A percentile compares a stretch with the other conserved stretches of the same genome.
Evolutionary conservation across 2,797 vertebrate genomes (phyloP).

Genomic region (Numenius phaeopus): DNA sequence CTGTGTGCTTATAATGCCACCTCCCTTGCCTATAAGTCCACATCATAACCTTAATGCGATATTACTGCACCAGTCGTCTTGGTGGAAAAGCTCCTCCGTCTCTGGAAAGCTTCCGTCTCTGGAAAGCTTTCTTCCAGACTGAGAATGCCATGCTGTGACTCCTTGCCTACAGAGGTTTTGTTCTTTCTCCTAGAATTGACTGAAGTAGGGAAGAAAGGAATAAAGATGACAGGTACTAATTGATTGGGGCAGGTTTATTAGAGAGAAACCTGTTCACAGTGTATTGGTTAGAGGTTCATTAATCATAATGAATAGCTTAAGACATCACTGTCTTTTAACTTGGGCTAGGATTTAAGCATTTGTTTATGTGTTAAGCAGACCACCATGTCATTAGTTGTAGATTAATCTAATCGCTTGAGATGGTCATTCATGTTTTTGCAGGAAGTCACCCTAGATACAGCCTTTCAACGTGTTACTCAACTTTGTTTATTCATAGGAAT

Average conservation of each 20-base stretch:
- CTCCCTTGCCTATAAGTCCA: neutral
- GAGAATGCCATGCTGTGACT: neutral
- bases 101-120: neutral
- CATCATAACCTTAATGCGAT: neutral
- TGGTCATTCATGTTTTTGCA: neutral
- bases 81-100: neutral
- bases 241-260: neutral
- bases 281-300: neutral
- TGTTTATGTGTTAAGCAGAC: neutral
- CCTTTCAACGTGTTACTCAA: neutral
- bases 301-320: neutral
- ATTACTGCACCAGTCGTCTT: neutral
- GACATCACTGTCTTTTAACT: neutral
- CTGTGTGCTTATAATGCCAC: neutral
- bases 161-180: neutral
- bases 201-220: neutral
- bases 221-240: neutral
- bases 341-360: neutral
- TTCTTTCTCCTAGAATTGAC: neutral
- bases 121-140: neutral
- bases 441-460: neutral
- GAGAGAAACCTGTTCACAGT: neutral
- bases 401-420: neutral
- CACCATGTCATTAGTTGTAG: neutral
- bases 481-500: neutral